Conservation (phyloP, 2,888 invertebrate species). For the Aproaerema taeniolella region DNA sequence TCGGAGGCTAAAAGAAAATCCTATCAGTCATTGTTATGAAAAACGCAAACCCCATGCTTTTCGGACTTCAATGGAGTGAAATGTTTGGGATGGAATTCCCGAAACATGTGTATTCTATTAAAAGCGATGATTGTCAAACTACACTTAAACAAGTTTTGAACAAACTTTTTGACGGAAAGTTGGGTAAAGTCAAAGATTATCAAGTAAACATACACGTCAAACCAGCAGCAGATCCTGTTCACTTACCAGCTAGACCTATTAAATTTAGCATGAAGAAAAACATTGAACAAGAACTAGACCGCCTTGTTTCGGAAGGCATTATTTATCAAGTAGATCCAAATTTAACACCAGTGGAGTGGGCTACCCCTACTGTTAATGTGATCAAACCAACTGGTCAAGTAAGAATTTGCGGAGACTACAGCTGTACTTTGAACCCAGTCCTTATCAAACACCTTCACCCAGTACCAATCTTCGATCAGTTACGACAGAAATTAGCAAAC, state of each 20-base stretch:
- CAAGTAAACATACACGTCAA: neutral
- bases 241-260: neutral
- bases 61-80: too few relatives aligned
- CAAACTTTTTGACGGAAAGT: too few relatives aligned
- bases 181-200: neutral
- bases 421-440: neutral
- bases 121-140: too few relatives aligned
- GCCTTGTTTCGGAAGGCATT: neutral
- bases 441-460: neutral
- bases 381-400: neutral
- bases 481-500: neutral
- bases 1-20: too few relatives aligned
- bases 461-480: neutral
- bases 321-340: neutral
- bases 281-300: neutral
- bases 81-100: neutral
- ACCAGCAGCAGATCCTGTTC: too few relatives aligned
- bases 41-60: too few relatives aligned
- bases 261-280: neutral
- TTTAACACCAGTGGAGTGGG: too few relatives aligned
- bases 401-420: slow-evolving; percentile 1
- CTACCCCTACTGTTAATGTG: neutral
- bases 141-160: too few relatives aligned
- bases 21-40: too few relatives aligned
- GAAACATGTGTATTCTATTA: neutral